These are phyloP conservation scores for Dipodomys merriami DNA, from an alignment of 2,113 vertebrate genomes.

Conservation along the genomic window DNA sequence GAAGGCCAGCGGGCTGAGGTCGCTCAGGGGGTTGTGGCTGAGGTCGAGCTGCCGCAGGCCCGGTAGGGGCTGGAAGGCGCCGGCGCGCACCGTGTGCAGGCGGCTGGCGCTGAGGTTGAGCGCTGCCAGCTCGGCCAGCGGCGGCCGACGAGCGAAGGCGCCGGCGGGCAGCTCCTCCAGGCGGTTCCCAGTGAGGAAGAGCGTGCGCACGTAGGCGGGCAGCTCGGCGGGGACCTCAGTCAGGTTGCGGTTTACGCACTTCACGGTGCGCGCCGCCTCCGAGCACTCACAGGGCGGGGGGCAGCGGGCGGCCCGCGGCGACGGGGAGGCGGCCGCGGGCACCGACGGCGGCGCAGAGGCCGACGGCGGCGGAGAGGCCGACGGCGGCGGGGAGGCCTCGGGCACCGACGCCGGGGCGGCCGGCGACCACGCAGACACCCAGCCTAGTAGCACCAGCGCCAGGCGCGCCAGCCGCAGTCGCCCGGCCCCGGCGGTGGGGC, in stretches of 20 bases:
- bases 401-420: constrained; percentile 86
- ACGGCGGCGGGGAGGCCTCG: constrained; percentile 84
- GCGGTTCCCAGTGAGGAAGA: constrained; percentile 91
- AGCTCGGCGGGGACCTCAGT: constrained; percentile 88
- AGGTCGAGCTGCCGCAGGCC: constrained; percentile 91
- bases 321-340: constrained; percentile 55
- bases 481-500: constrained; percentile 70
- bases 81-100: constrained; percentile 86
- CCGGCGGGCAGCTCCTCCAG: constrained; percentile 84
- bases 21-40: constrained; percentile 89
- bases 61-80: constrained; percentile 90
- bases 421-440: constrained; percentile 76
- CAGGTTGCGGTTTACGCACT: constrained; percentile 91
- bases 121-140: constrained; percentile 86
- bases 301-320: constrained; percentile 81
- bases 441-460: constrained; percentile 78
- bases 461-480: constrained; percentile 70
- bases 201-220: constrained; percentile 87
- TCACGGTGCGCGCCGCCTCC: constrained; percentile 86
- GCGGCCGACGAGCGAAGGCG: constrained; percentile 88
- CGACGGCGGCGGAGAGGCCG: constrained; percentile 65
- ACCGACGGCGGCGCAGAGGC: constrained; percentile 81
- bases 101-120: constrained; percentile 91
- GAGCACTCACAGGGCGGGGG: constrained; percentile 90
- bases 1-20: constrained; percentile 87